Conservation (phyloP, 2,888 invertebrate genomes). For the Drosophila formosana region DNA sequence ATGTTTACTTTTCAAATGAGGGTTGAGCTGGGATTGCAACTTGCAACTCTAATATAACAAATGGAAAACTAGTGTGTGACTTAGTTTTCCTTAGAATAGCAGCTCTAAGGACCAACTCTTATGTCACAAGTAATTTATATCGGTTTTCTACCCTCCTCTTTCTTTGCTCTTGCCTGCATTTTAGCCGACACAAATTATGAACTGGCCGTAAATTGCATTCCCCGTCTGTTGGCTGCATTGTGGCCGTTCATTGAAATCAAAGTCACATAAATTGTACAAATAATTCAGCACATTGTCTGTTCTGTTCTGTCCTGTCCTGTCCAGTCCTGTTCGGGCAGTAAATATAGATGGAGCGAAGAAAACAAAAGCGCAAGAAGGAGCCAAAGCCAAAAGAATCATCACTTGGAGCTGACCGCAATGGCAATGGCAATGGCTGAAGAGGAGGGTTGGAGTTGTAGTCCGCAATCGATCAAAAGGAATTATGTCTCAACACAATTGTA, state of each 20-base stretch:
- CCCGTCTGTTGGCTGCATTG: slow-evolving; percentile 19
- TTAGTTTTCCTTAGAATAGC: not conserved
- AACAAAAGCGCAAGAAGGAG: slow-evolving; percentile 21
- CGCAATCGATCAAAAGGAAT: slow-evolving; percentile 78
- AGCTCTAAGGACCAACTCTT: not conserved
- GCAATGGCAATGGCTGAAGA: slow-evolving; percentile 38
- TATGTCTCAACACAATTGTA: slow-evolving; percentile 81
- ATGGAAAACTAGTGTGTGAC: not conserved
- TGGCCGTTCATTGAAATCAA: slow-evolving; percentile 70
- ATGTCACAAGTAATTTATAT: slow-evolving; percentile 7
- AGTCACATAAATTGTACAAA: slow-evolving; percentile 76
- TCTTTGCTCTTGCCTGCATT: not conserved
- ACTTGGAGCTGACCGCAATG: slow-evolving; percentile 71
- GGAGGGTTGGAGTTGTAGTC: slow-evolving; percentile 25
- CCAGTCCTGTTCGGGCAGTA: slow-evolving; percentile 29
- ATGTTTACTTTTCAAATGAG: not conserved
- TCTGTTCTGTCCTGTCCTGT: not conserved
- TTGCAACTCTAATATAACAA: not conserved
- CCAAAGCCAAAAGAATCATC: slow-evolving; percentile 73
- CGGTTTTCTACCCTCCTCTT: not conserved
- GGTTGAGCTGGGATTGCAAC: not conserved
- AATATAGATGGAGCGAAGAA: slow-evolving; percentile 36
- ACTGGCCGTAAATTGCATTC: slow-evolving; percentile 65
- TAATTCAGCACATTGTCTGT: slow-evolving; percentile 61
- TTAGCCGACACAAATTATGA: slow-evolving; percentile 64